These are phyloP conservation scores for Amphipyra berbera DNA, from an alignment of 2,888 invertebrate species.

Conservation along the genomic window DNA sequence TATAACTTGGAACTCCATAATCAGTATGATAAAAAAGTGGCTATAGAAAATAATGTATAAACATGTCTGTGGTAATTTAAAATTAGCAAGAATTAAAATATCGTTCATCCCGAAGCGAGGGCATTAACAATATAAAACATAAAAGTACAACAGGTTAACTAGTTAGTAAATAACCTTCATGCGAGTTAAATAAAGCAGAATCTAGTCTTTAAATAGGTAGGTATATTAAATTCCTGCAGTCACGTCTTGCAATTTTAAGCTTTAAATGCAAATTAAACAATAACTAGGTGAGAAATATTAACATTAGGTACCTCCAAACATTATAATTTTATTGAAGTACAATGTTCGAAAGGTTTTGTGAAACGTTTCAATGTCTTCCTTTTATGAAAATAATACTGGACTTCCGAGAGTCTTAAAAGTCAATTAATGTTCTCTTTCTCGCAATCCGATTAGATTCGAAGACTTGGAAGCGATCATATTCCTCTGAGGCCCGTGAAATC, in stretches of 20 bases:
- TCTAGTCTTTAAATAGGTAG: conserved; percentile 26
- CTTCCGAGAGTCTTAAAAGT: conserved; percentile 35
- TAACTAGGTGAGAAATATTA: conserved; percentile 19
- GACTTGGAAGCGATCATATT: conserved; percentile 55
- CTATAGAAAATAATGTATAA: too few relatives aligned
- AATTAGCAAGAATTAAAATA: neutral
- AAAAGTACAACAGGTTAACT: conserved; percentile 32
- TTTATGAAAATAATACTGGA: conserved; percentile 6
- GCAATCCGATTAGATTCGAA: conserved; percentile 72
- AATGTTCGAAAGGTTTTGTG: conserved; percentile 2
- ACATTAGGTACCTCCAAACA: conserved; percentile 13
- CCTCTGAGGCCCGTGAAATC: conserved; percentile 72
- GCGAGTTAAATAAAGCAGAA: conserved; percentile 36
- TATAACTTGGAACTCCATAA: too few relatives aligned
- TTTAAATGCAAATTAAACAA: conserved; percentile 14
- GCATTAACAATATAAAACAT: conserved; percentile 11
- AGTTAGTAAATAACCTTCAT: conserved; percentile 48
- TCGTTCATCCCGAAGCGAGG: conserved; percentile 6
- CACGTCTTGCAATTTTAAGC: conserved; percentile 19
- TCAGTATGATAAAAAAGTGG: too few relatives aligned
- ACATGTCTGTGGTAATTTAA: neutral
- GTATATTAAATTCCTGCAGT: conserved; percentile 22
- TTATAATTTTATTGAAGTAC: conserved; percentile 44
- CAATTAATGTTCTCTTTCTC: conserved; percentile 66
- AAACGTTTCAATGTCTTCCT: conserved; percentile 34